Conservation (phyloP, 1,140 invertebrate species). For the Bombus cullumanus region DNA sequence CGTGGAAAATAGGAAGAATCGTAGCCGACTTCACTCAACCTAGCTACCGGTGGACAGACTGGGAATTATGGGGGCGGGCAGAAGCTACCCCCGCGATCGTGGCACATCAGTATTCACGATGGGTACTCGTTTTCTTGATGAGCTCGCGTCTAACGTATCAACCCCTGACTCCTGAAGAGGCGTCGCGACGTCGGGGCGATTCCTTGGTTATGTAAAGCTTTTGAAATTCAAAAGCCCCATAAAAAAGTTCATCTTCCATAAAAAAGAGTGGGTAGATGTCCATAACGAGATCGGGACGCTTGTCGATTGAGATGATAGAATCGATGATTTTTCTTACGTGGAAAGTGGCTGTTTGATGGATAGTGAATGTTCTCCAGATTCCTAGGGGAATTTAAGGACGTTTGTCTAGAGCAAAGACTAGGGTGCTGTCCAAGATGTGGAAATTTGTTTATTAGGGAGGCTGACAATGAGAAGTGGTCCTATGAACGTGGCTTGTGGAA, state of each 20-base stretch:
- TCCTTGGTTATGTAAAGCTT: constrained; percentile 16
- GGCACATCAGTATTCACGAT: constrained; percentile 79
- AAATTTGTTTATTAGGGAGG: neutral
- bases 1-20: constrained; percentile 16
- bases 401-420: neutral
- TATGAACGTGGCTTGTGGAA: neutral
- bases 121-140: constrained; percentile 76
- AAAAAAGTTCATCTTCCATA: constrained; percentile 36
- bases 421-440: neutral
- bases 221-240: constrained; percentile 48
- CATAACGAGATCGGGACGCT: constrained; percentile 31
- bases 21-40: neutral
- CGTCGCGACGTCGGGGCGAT: constrained; percentile 21
- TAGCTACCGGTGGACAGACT: constrained; percentile 11
- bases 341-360: constrained; percentile 20
- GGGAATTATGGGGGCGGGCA: constrained; percentile 20
- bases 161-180: constrained; percentile 51
- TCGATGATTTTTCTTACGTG: neutral
- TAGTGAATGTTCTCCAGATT: neutral
- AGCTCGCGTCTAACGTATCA: constrained; percentile 75
- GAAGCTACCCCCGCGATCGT: constrained; percentile 7
- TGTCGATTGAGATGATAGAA: neutral
- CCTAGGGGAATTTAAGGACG: neutral
- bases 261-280: neutral
- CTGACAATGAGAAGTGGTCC: neutral